Conservation (phyloP, 2,113 vertebrate species). For the Dascyllus trimaculatus region DNA sequence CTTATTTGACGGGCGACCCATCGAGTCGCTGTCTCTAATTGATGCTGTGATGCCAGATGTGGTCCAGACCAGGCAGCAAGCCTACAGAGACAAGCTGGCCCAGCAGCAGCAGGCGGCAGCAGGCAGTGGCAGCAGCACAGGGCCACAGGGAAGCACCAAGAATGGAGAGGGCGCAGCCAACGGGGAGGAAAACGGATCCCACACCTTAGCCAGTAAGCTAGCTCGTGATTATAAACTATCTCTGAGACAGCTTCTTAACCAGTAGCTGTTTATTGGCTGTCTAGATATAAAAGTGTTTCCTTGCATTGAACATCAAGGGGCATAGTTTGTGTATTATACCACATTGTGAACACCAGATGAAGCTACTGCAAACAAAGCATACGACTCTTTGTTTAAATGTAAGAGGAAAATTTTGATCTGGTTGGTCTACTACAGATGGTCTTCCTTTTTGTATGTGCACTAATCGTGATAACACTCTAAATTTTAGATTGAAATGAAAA, state of each 20-base stretch:
- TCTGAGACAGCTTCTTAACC: conserved; percentile 1
- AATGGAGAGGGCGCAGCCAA: conserved; percentile 97
- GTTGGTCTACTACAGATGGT: background rate
- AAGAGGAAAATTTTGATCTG: background rate
- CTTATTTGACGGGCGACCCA: conserved; percentile 97
- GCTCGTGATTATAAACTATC: conserved; percentile 21
- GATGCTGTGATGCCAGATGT: conserved; percentile 99
- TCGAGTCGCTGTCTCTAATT: conserved; percentile 98
- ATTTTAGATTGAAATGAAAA: background rate
- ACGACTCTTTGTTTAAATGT: background rate
- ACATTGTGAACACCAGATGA: too few relatives aligned
- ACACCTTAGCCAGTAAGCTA: conserved; percentile 94
- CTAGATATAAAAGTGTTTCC: too few relatives aligned
- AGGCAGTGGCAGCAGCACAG: conserved; percentile 87
- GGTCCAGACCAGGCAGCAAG: conserved; percentile 98
- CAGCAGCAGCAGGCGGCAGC: conserved; percentile 92
- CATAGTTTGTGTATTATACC: too few relatives aligned
- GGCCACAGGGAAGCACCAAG: conserved; percentile 91
- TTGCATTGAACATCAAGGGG: too few relatives aligned
- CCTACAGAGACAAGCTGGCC: conserved; percentile 97
- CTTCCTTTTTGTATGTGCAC: background rate
- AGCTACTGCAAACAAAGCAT: too few relatives aligned
- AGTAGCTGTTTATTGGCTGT: background rate
- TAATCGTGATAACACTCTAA: background rate
- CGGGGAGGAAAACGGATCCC: conserved; percentile 97